Conservation (phyloP, 2,888 invertebrate genomes). For the Marasmarcha lunaedactyla region DNA sequence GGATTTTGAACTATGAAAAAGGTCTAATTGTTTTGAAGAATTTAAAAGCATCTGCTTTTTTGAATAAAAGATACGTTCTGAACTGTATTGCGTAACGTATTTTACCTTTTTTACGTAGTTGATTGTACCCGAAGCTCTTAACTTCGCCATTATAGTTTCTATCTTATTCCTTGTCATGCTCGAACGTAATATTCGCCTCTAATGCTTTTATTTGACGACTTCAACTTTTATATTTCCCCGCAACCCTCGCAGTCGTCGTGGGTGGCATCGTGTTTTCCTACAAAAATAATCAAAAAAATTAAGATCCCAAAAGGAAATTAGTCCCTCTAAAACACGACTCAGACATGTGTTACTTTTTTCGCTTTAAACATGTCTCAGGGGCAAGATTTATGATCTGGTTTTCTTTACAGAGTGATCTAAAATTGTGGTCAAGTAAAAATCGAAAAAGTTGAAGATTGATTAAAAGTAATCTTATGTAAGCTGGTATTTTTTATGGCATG, state of each 20-base stretch:
- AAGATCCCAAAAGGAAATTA: conserved; percentile 60
- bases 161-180: conserved; percentile 16
- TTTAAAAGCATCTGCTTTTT: too few relatives aligned
- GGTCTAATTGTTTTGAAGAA: too few relatives aligned
- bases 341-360: conserved; percentile 69
- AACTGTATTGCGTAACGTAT: not conserved
- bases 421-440: conserved; percentile 42
- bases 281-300: conserved; percentile 45
- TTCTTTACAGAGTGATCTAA: conserved; percentile 38
- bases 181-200: conserved; percentile 21
- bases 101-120: conserved; percentile 5
- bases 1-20: too few relatives aligned
- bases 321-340: conserved; percentile 62
- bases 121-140: conserved; percentile 17
- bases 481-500: conserved; percentile 19
- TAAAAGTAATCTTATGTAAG: conserved; percentile 26
- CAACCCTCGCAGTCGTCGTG: conserved; percentile 43
- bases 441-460: conserved; percentile 37
- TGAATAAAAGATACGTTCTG: too few relatives aligned
- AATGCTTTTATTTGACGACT: conserved; percentile 29
- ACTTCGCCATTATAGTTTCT: conserved; percentile 14
- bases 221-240: conserved; percentile 24
- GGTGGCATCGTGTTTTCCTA: conserved; percentile 54
- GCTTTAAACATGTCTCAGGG: conserved; percentile 52
- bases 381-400: conserved; percentile 57